A percentile compares a stretch with the other conserved stretches of the same genome.
phyloP scores from a whole-genome alignment of 2,888 invertebrate species.

The Chesias legatella region DNA sequence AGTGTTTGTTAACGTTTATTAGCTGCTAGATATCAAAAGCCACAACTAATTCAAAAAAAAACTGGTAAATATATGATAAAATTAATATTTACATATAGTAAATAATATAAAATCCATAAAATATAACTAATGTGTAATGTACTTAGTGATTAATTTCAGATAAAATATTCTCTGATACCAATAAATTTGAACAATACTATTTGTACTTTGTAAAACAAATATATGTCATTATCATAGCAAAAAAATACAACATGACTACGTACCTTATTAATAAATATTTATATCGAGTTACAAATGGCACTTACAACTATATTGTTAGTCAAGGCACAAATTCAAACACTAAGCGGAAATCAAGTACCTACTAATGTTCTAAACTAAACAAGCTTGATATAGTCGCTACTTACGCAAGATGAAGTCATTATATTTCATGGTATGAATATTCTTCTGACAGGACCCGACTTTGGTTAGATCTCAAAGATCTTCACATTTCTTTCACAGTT shows the following conservation, averaged over 20 bases:
- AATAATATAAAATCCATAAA: slow-evolving; percentile 18
- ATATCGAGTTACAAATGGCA: slow-evolving; percentile 26
- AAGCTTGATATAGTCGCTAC: no score
- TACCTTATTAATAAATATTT: slow-evolving; percentile 10
- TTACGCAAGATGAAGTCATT: no score
- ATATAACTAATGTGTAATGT: not conserved
- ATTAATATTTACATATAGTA: slow-evolving; percentile 30
- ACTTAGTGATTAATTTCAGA: not conserved
- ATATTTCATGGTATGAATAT: no score
- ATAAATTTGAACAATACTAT: slow-evolving; percentile 3
- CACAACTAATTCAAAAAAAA: slow-evolving; percentile 44
- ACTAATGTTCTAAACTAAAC: no score
- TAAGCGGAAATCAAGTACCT: slow-evolving; percentile 6
- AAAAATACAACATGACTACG: slow-evolving; percentile 13
- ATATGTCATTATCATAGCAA: slow-evolving; percentile 4
- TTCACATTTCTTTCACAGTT: no score
- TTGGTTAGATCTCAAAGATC: no score
- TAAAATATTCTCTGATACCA: not conserved
- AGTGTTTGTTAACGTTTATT: slow-evolving; percentile 56
- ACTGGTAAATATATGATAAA: slow-evolving; percentile 36
- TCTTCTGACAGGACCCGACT: no score
- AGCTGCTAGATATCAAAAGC: slow-evolving; percentile 55
- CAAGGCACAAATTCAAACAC: slow-evolving; percentile 23
- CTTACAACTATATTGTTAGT: slow-evolving; percentile 19
- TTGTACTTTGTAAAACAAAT: slow-evolving; percentile 3